Evolutionary conservation across 1,140 invertebrate genomes (phyloP).

Genomic region (Macrobrachium rosenbergii): DNA sequence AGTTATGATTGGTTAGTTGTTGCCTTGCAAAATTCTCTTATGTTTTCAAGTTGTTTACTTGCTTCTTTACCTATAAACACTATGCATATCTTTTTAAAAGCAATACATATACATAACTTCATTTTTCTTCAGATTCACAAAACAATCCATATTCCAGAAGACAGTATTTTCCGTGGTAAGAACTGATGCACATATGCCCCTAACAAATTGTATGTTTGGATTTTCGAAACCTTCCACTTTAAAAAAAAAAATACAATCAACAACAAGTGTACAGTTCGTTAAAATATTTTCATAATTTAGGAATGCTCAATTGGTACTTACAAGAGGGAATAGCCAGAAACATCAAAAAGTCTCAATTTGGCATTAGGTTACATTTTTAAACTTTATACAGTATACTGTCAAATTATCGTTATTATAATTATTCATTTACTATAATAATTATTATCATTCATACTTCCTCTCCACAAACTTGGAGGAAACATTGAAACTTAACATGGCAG

Average conservation of each 20-base stretch:
- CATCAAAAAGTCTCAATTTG: slow-evolving; percentile 52
- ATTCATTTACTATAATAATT: not conserved
- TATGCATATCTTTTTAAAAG: slow-evolving; percentile 37
- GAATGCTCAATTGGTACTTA: slow-evolving; percentile 56
- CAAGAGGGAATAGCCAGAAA: slow-evolving; percentile 49
- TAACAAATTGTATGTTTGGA: slow-evolving; percentile 26
- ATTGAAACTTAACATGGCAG: slow-evolving; percentile 40
- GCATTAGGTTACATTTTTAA: slow-evolving; percentile 47
- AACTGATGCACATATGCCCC: slow-evolving; percentile 39
- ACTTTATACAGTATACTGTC: slow-evolving; percentile 44
- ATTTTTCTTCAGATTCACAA: slow-evolving; percentile 5
- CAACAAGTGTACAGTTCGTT: slow-evolving; percentile 48
- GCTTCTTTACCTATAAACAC: slow-evolving; percentile 18
- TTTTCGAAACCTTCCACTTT: slow-evolving; percentile 30
- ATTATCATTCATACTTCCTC: too few relatives aligned
- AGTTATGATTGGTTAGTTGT: slow-evolving; percentile 45
- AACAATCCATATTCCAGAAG: slow-evolving; percentile 33
- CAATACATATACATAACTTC: slow-evolving; percentile 17
- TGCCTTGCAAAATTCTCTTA: slow-evolving; percentile 38
- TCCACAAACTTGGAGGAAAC: slow-evolving; percentile 41
- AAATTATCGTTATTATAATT: slow-evolving; percentile 41
- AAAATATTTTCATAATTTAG: slow-evolving; percentile 52
- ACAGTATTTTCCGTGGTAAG: slow-evolving; percentile 42
- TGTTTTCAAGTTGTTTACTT: slow-evolving; percentile 23
- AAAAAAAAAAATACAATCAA: slow-evolving; percentile 40